Conservation (phyloP, 1,140 invertebrate species). For the Neomicropteryx cornuta region DNA sequence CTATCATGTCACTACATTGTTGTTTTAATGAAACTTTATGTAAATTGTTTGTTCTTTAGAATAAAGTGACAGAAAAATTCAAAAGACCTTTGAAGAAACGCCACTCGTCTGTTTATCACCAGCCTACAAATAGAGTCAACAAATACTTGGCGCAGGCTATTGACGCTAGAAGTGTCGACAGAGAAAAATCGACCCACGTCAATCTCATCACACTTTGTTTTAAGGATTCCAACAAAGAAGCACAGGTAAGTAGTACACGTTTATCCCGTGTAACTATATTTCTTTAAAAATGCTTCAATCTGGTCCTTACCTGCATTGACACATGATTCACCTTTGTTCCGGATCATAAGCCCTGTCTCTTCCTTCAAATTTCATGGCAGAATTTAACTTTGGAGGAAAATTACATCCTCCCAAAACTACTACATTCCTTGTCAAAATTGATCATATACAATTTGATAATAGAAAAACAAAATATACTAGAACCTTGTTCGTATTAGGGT, state of each 20-base stretch:
- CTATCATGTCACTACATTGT: conserved; percentile 1
- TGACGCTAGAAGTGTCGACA: conserved; percentile 78
- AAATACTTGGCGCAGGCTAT: conserved; percentile 85
- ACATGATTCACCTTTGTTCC: too few relatives aligned
- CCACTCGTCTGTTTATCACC: conserved; percentile 73
- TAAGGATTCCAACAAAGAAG: conserved; percentile 70
- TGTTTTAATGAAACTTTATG: not conserved
- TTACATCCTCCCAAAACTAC: too few relatives aligned
- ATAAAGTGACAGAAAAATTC: conserved; percentile 76
- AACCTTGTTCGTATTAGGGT: too few relatives aligned
- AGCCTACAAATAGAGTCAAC: conserved; percentile 79
- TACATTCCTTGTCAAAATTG: too few relatives aligned
- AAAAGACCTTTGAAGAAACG: conserved; percentile 81
- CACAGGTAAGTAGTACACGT: conserved; percentile 43
- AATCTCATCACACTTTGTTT: conserved; percentile 76
- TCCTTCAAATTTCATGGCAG: too few relatives aligned
- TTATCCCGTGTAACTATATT: too few relatives aligned
- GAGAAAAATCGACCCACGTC: conserved; percentile 80
- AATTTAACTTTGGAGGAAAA: too few relatives aligned
- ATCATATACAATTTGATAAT: too few relatives aligned
- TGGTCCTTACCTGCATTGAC: too few relatives aligned
- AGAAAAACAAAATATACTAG: too few relatives aligned
- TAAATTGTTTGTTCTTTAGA: conserved; percentile 30
- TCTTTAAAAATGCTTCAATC: too few relatives aligned
- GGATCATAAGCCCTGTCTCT: too few relatives aligned